These are phyloP conservation scores for Micronycteris hirsuta DNA, from an alignment of 2,113 vertebrate species.

Conservation along the genomic window DNA sequence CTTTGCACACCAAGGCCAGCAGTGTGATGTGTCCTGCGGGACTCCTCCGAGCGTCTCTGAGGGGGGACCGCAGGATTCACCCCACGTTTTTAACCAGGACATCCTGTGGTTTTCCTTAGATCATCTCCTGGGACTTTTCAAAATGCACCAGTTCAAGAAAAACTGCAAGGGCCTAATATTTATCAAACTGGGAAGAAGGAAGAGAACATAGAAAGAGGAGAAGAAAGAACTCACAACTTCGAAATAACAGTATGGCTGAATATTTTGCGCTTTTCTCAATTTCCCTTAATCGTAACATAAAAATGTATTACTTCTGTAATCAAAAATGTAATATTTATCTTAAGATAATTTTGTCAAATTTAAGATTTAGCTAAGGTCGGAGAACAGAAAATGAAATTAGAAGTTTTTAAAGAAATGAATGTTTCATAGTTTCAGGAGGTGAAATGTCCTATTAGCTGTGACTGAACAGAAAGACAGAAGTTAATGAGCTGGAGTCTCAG, in stretches of 20 bases:
- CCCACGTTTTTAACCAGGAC: not conserved
- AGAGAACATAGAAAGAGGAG: not conserved
- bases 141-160: not conserved
- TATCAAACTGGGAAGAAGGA: not conserved
- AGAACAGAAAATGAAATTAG: not conserved
- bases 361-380: not conserved
- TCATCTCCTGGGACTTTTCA: not conserved
- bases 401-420: not conserved
- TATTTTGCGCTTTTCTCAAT: not conserved
- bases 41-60: not conserved
- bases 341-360: not conserved
- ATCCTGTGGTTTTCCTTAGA: not conserved
- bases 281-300: not conserved
- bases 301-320: not conserved
- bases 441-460: not conserved
- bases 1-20: not conserved
- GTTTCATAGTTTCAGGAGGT: not conserved
- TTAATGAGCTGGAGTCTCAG: no score
- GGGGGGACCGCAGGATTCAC: not conserved
- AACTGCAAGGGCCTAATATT: not conserved
- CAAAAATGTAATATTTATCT: not conserved
- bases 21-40: not conserved
- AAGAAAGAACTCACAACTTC: not conserved
- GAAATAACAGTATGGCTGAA: not conserved
- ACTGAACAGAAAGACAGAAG: not conserved